Base-by-base conservation (phyloP, 2,888 invertebrate species). In the Pemphredon lugubris region DNA sequence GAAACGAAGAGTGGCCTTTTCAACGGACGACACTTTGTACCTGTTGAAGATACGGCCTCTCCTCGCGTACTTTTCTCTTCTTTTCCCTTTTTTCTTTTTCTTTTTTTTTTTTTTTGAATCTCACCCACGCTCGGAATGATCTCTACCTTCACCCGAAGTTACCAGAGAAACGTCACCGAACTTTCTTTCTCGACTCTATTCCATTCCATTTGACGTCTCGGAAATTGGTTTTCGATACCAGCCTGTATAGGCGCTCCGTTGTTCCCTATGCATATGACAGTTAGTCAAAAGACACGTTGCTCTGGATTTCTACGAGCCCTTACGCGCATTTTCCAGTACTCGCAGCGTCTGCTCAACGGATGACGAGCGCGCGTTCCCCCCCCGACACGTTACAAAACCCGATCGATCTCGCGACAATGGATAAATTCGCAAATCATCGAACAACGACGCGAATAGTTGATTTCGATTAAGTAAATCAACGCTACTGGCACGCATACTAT, bases 161-260 rank as follows among this genome's bases (percentile, higher is more conserved):
- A 58, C 71, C 71, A 67, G 67, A 72, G 77, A 80, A 77, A 72
- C 63, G 72, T 58, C 70, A 68, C 47, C 72, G 50, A 72, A 72
- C 66, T 79, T 75, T 71, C 70, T 61, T 48, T 57, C 45, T 51
- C 58, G 75, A 66, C 61, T 69, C 79, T 67, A 79, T 77, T 79
- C 73, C 70, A 70, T 77, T 75, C 76, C 77, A 72, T 75, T 75
- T 78, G 84, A 83, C 84, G 74, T 79, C 72, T 81, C 79, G 83
- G 83, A 84, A 83, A 84, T 84, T 83, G 83, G 82, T 83, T 83
- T 83, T 83, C 84, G 69, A 83, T 83, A 77, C 66, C 75, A 76
- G 72, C 53, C 75, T 58, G 65, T 60, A 68, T 69, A 70, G 72
- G 48, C 64, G 67, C 74, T 67, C 70, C 75, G 81, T 84, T 83